Evolutionary conservation across 2,888 invertebrate genomes (phyloP), one percentile per base, ranked within the genome.

Genomic region (Pristionchus entomophagus): DNA sequence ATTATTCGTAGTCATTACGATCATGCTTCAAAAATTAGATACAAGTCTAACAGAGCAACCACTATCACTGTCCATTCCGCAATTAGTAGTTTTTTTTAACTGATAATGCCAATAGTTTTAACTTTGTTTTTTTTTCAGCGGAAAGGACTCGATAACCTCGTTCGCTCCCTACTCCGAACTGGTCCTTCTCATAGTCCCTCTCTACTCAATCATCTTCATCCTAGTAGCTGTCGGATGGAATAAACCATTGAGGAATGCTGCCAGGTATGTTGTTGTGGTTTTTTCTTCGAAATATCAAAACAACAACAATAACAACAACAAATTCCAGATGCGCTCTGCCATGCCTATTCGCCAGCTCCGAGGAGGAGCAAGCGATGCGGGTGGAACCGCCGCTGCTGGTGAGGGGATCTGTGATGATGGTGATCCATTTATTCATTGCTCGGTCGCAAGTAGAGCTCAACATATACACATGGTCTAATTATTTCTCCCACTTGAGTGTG

Each of bases 151-250:
- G 53, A 65, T n/a, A 86, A 88, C n/a, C 86, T 87, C 22, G 5
- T 89, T 88, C 81, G 90, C 90, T 17, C 90, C 90, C 2, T 90
- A 88, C 78, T 89, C 89, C 6, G 90, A 90, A 85, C 86, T 88
- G n/a, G 90, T 90, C 17, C 78, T 90, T 12, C 86, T 90, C 19
- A 88, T 90, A 12, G 89, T 90, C 45, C 90, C 90, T 2, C 84
- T 89, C 51, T 89, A 90, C 65, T 87, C 89, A 2, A 86, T 89
- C 53, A 86, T 90, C 1, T 89, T 89, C 62, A 88, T 88, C 10
- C 84, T 89, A 51, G 89, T 89, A 14, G 90, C 90, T 14, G 87
- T 89, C 29, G 84, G 86, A 29, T 86, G 86, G 59, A 90, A 89
- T 49, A 87, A 86, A 73, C 89, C 88, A 77, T 82, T 90, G 32